Conservation (phyloP, 2,113 vertebrate genomes). For the Zosterops pallidus region DNA sequence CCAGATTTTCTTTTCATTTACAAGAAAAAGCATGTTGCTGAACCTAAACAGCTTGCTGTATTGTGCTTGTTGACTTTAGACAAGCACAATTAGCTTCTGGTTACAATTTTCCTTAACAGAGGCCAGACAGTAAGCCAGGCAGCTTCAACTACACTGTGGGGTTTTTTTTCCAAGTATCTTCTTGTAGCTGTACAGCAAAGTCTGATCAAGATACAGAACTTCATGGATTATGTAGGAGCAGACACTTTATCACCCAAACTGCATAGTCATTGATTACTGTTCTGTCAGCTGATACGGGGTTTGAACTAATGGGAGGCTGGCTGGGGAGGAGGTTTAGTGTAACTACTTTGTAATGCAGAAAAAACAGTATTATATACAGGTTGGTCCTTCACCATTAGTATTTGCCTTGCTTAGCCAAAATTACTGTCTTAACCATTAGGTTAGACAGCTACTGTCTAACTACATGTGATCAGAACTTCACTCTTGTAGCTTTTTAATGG, state of each 20-base stretch:
- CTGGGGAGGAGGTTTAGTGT: neutral
- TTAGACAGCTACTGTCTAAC: neutral
- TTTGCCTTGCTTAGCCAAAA: neutral
- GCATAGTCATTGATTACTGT: slow-evolving; percentile 51
- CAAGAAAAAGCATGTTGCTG: neutral
- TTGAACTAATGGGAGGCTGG: neutral
- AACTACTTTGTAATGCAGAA: neutral
- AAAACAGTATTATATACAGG: neutral
- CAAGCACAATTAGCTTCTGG: neutral
- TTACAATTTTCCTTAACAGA: neutral
- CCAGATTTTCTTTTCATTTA: neutral
- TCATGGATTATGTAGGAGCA: slow-evolving; percentile 16
- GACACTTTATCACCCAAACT: slow-evolving; percentile 17
- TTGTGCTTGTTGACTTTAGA: neutral
- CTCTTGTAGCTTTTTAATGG: neutral
- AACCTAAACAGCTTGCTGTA: neutral
- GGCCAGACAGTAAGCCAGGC: neutral
- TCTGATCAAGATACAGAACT: neutral
- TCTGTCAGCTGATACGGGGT: neutral
- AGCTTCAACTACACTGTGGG: neutral
- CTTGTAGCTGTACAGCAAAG: neutral
- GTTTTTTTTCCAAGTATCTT: neutral
- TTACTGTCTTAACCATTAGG: neutral
- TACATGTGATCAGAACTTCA: neutral
- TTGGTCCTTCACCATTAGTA: neutral